Evolutionary conservation across 2,888 invertebrate genomes (phyloP).

Genomic region (Drosophila atripex): DNA sequence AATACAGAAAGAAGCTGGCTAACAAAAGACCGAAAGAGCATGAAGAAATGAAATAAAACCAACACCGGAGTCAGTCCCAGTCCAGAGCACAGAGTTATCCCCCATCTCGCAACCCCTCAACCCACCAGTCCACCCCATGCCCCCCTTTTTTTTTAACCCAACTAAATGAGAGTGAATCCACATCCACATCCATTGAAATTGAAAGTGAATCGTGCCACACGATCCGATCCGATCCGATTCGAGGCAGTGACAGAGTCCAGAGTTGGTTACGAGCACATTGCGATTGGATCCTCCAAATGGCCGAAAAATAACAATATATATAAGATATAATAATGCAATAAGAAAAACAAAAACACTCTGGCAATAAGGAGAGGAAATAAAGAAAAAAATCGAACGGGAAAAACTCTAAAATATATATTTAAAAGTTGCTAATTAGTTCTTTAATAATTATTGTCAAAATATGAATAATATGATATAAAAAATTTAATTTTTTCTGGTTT

Average conservation of each 20-base stretch:
- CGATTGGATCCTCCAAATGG: slow-evolving; percentile 42
- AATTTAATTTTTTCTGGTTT: background rate
- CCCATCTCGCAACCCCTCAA: slow-evolving; percentile 22
- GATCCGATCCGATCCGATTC: slow-evolving; percentile 60
- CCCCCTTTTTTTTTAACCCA: slow-evolving; percentile 1
- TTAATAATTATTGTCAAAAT: background rate
- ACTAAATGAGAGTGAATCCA: slow-evolving; percentile 47
- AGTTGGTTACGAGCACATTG: slow-evolving; percentile 36
- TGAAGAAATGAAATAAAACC: slow-evolving; percentile 77
- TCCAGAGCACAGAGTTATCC: slow-evolving; percentile 38
- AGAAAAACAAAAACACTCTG: slow-evolving; percentile 38
- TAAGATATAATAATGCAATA: slow-evolving; percentile 56
- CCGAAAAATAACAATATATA: slow-evolving; percentile 33
- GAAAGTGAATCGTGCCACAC: slow-evolving; percentile 81
- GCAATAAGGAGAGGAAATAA: slow-evolving; percentile 1
- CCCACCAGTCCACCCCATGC: slow-evolving; percentile 7
- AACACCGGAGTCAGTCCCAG: slow-evolving; percentile 64
- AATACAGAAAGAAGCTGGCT: slow-evolving; percentile 37
- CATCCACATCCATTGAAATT: slow-evolving; percentile 70
- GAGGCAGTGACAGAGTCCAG: slow-evolving; percentile 24
- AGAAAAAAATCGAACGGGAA: background rate
- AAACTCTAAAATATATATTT: background rate
- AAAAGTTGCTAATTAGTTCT: background rate
- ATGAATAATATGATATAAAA: no score
- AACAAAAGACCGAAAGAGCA: slow-evolving; percentile 62